Evolutionary conservation across 2,888 invertebrate genomes (phyloP), one percentile per base, ranked within the genome.

Genomic region (Drosophila mimetica): DNA sequence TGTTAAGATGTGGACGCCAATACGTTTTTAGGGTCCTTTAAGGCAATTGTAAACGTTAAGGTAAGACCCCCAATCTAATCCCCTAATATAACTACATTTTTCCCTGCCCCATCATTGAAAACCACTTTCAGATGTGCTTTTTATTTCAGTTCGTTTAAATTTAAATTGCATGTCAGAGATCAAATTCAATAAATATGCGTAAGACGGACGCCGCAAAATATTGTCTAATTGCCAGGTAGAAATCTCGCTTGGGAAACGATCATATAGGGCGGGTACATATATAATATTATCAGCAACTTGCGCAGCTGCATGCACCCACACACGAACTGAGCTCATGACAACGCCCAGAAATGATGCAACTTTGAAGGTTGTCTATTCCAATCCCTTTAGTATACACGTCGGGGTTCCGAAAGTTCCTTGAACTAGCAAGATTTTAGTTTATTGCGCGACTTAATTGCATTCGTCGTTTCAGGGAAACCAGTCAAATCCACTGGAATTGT

Each of bases 111-210:
- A 22, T 41, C 20, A 20, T 22, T n/a, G 2, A 28, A 5, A 28
- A 28, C 25, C 14, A 44, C 25, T 14, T 44, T 14, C 8, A 1
- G 14, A 16, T 11, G 16, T 16, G 13, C n/a, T 18, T 71, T 71
- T 58, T 41, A 13, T 28, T 70, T 57, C 55, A 65, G 53, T 71
- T 75, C 53, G 64, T 76, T 74, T 75, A 60, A 63, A 66, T 78
- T 66, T 22, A 57, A 71, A 69, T 72, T 81, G 79, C 85, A 75
- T 86, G 90, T 83, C 88, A 90, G 86, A 90, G 90, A 90, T 90
- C 89, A 89, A 83, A 88, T 85, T 82, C 74, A 83, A 79, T 77
- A 60, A 52, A 75, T 46, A 77, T 77, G 82, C 85, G 74, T 76
- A 79, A 64, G 51, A 67, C 65, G 71, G 57, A 46, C 34, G 53